Percentiles rank a stretch among this genome's conserved stretches.
Conservation (phyloP, 2,888 invertebrate genomes). For the Brenthis hecate region DNA sequence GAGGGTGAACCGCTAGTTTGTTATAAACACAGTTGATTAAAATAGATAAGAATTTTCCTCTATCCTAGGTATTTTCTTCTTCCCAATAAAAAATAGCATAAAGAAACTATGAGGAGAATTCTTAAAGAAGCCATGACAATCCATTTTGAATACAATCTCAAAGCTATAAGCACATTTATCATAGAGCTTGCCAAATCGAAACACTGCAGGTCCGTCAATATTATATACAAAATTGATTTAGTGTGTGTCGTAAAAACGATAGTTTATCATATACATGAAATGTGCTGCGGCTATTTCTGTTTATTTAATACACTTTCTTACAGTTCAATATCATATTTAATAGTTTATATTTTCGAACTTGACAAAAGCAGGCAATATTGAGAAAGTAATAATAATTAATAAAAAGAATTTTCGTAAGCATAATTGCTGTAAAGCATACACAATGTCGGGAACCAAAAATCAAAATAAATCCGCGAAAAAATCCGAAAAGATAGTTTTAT, state of each 20-base stretch:
- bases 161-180: constrained; percentile 25
- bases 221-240: constrained; percentile 41
- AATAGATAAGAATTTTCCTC: too few relatives aligned
- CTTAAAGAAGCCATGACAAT: constrained; percentile 5
- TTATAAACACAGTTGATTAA: too few relatives aligned
- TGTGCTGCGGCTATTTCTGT: background rate
- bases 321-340: background rate
- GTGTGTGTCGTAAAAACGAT: constrained; percentile 39
- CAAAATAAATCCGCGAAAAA: too few relatives aligned
- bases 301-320: background rate
- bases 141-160: constrained; percentile 5
- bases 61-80: too few relatives aligned
- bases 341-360: too few relatives aligned
- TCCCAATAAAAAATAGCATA: background rate
- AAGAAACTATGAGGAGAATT: constrained; percentile 1
- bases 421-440: too few relatives aligned
- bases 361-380: too few relatives aligned
- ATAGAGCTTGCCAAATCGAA: constrained; percentile 32
- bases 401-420: too few relatives aligned
- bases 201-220: constrained; percentile 39
- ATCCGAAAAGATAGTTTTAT: too few relatives aligned
- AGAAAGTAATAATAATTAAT: too few relatives aligned
- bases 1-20: too few relatives aligned
- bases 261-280: background rate
- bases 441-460: too few relatives aligned